Conservation (phyloP, 2,888 invertebrate genomes). For the Luperina testacea region DNA sequence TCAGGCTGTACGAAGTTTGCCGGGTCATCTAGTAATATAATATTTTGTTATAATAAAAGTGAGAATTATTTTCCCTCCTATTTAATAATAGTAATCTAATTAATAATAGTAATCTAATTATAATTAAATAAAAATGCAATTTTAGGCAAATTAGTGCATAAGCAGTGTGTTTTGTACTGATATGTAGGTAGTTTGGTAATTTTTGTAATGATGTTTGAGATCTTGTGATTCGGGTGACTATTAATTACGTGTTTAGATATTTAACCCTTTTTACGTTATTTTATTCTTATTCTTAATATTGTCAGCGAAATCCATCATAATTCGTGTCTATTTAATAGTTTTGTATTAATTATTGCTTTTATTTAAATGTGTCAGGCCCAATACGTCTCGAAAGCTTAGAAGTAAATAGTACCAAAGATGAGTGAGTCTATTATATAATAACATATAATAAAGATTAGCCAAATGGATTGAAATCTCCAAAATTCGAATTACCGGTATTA, state of each 20-base stretch:
- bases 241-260: conserved; percentile 8
- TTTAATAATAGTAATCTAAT: conserved; percentile 10
- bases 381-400: conserved; percentile 43
- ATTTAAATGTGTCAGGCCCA: conserved; percentile 22
- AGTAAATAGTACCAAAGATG: conserved; percentile 62
- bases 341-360: conserved; percentile 24
- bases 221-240: conserved; percentile 12
- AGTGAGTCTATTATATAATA: conserved; percentile 48
- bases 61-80: conserved; percentile 20
- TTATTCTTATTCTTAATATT: conserved; percentile 24
- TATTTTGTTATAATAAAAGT: conserved; percentile 16
- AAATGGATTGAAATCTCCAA: conserved; percentile 22
- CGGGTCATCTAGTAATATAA: neutral
- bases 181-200: conserved; percentile 29
- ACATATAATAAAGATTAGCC: conserved; percentile 1
- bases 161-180: conserved; percentile 45
- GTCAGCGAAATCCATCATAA: conserved; percentile 3
- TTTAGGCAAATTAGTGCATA: conserved; percentile 33
- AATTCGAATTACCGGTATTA: conserved; percentile 9
- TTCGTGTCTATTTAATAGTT: conserved; percentile 1
- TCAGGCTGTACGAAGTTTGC: too few species aligned
- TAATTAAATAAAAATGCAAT: conserved; percentile 40
- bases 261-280: conserved; percentile 22
- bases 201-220: conserved; percentile 34
- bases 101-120: conserved; percentile 5